Evolutionary conservation across 2,888 invertebrate species (phyloP).

Genomic region (Tachina grossa): DNA sequence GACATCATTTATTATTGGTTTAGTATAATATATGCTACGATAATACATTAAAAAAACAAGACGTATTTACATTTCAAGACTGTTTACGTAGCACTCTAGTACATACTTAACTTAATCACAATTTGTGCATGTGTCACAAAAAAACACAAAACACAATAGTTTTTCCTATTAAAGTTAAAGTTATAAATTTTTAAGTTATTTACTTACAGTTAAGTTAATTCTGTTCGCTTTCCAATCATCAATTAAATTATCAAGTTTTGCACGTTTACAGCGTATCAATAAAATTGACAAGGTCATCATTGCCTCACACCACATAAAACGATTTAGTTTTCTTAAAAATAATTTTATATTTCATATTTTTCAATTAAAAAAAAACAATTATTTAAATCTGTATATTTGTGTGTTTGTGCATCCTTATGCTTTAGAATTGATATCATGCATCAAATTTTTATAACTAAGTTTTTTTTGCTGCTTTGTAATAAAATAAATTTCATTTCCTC

Average conservation of each 20-base stretch:
- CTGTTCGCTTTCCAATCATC: background rate
- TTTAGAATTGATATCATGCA: constrained; percentile 39
- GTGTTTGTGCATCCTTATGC: background rate
- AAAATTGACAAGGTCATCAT: constrained; percentile 23
- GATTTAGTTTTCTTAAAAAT: background rate
- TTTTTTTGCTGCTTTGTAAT: background rate
- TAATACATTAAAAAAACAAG: too few species aligned
- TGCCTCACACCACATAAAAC: background rate
- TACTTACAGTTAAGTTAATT: background rate
- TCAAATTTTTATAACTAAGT: constrained; percentile 23
- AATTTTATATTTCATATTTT: constrained; percentile 1
- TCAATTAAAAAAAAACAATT: constrained; percentile 16
- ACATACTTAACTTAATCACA: constrained; percentile 4
- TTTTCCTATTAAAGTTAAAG: too few species aligned
- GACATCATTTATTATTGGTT: too few species aligned
- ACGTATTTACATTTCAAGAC: too few species aligned
- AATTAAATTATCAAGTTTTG: constrained; percentile 6
- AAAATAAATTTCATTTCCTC: constrained; percentile 28
- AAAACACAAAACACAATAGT: too few species aligned
- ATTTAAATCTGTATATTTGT: constrained; percentile 28
- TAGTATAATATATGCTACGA: too few species aligned
- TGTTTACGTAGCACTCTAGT: too few species aligned
- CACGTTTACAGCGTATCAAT: constrained; percentile 1
- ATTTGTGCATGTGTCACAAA: background rate
- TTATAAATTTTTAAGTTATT: background rate